phyloP scores from a whole-genome alignment of 2,113 vertebrate species.

The Turnix velox region DNA sequence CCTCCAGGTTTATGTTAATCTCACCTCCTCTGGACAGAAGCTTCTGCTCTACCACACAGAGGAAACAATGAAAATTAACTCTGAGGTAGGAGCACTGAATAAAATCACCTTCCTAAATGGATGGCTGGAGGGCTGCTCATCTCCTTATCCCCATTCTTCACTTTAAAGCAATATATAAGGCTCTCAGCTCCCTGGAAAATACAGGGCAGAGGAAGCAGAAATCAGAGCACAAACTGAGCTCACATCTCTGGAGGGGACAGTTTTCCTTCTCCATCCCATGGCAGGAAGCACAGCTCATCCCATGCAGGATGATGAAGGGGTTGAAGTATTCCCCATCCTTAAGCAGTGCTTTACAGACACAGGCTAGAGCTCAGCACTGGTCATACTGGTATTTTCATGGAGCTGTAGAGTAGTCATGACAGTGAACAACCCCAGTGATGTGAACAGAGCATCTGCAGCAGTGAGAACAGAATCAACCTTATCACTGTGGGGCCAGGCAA shows the following conservation, averaged over 20 bases:
- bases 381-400: neutral
- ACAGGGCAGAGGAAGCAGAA: neutral
- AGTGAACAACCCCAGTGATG: neutral
- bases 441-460: neutral
- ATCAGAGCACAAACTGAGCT: neutral
- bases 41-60: constrained; percentile 88
- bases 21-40: constrained; percentile 85
- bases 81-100: constrained; percentile 77
- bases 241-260: neutral
- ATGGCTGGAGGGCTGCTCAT: neutral
- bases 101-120: neutral
- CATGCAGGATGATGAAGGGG: fast-evolving
- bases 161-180: neutral
- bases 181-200: neutral
- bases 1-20: constrained; percentile 89
- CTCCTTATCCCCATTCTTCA: neutral
- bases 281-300: neutral
- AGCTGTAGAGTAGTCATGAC: neutral
- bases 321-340: neutral
- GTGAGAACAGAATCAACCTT: neutral
- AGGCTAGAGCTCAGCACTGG: fast-evolving
- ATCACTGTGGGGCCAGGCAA: neutral
- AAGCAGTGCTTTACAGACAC: neutral
- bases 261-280: neutral
- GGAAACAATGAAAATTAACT: constrained; percentile 86